Percentiles rank a stretch among this genome's conserved stretches.
Conservation (phyloP, 2,797 vertebrate genomes). For the Sebastiscus albofasciatus region DNA sequence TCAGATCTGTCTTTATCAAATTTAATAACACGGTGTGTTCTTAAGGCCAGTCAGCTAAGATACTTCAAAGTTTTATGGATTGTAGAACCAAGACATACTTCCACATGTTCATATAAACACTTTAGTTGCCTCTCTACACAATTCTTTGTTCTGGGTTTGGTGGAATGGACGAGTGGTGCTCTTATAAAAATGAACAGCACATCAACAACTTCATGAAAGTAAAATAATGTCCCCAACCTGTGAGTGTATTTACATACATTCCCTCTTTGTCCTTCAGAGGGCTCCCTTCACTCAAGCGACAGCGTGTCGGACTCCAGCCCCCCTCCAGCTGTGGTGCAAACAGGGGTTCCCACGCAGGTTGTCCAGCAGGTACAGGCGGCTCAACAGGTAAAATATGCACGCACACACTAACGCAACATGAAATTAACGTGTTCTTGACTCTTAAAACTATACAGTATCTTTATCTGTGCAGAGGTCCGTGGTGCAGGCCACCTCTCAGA, state of each 20-base stretch:
- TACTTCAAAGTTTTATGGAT: neutral
- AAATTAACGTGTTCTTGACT: neutral
- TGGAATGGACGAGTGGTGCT: neutral
- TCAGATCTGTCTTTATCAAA: neutral
- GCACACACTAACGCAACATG: neutral
- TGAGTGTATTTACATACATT: neutral
- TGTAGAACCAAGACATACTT: neutral
- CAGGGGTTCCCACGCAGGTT: constrained; percentile 92
- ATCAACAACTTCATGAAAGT: neutral
- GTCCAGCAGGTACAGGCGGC: constrained; percentile 91
- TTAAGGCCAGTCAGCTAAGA: neutral
- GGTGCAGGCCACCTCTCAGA: constrained; percentile 89
- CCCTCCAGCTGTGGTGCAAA: constrained; percentile 88
- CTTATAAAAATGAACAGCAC: neutral
- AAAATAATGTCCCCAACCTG: neutral
- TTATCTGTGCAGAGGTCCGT: constrained; percentile 87
- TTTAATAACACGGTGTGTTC: neutral
- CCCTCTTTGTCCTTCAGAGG: constrained; percentile 78
- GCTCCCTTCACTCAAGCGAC: constrained; percentile 91
- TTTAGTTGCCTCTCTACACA: too few relatives aligned
- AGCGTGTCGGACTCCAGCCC: constrained; percentile 90
- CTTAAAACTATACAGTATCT: constrained; percentile 1
- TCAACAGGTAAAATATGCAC: constrained; percentile 85
- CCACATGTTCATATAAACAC: neutral
- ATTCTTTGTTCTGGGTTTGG: neutral